Percentiles rank a stretch among this genome's conserved stretches.
These are phyloP conservation scores for Nothobranchius furzeri DNA, from an alignment of 2,113 vertebrate genomes.

Conservation along the genomic window DNA sequence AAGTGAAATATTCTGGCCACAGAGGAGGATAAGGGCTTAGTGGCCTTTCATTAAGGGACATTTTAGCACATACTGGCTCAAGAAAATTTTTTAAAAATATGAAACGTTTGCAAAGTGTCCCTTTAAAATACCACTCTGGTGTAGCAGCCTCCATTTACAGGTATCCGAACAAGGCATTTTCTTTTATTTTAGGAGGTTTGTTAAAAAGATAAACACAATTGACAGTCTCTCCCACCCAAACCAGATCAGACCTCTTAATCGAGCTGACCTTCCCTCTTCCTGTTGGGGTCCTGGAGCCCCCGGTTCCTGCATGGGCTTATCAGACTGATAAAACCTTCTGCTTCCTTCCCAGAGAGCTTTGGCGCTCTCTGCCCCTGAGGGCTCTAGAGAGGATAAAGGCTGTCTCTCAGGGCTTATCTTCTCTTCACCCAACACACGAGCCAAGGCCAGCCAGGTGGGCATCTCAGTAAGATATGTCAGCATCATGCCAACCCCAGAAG, in stretches of 20 bases:
- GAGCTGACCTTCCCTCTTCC: conserved; percentile 42
- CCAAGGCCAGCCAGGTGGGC: conserved; percentile 69
- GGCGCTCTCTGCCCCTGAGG: conserved; percentile 33
- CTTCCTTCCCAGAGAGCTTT: conserved; percentile 49
- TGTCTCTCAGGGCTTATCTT: conserved; percentile 68
- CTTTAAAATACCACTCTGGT: too few relatives aligned
- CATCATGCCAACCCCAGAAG: conserved; percentile 31
- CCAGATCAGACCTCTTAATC: conserved; percentile 18
- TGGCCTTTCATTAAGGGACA: too few relatives aligned
- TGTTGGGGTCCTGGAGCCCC: conserved; percentile 44
- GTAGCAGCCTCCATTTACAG: too few relatives aligned
- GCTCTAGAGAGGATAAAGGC: conserved; percentile 44
- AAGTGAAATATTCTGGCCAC: too few relatives aligned
- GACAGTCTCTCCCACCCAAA: neutral
- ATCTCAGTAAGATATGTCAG: conserved; percentile 44
- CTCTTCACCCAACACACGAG: conserved; percentile 30
- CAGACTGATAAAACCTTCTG: conserved; percentile 57
- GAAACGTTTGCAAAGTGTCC: too few relatives aligned
- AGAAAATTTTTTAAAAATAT: too few relatives aligned
- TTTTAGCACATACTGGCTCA: too few relatives aligned
- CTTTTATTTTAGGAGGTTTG: neutral
- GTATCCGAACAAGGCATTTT: neutral
- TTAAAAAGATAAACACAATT: neutral
- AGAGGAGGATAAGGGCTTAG: too few relatives aligned
- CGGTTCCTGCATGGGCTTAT: conserved; percentile 65